These are phyloP conservation scores for Pachyramphus minor DNA, from an alignment of 2,113 vertebrate species.

Conservation along the genomic window DNA sequence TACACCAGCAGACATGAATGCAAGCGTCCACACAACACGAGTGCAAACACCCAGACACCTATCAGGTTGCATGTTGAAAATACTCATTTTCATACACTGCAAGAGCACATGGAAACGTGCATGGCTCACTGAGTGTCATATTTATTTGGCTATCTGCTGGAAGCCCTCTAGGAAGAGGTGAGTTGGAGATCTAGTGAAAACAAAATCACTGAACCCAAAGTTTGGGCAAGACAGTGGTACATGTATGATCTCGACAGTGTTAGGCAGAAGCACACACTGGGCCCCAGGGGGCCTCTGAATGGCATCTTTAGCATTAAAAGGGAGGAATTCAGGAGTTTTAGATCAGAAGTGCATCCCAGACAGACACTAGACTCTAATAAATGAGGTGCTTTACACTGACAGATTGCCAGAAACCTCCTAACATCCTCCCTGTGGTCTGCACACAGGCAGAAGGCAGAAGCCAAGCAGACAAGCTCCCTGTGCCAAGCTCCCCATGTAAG, in stretches of 20 bases:
- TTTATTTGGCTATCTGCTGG: background rate
- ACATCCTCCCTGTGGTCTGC: background rate
- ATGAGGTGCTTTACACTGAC: slow-evolving; percentile 11
- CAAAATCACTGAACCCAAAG: background rate
- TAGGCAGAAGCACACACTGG: background rate
- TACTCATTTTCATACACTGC: background rate
- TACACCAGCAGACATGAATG: background rate
- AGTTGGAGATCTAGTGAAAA: background rate
- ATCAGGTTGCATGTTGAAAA: background rate
- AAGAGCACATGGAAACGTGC: background rate
- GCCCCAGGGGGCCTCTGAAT: slow-evolving; percentile 29
- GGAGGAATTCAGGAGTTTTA: slow-evolving; percentile 10
- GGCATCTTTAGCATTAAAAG: background rate
- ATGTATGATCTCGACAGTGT: background rate
- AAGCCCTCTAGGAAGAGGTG: background rate
- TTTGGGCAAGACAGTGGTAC: background rate
- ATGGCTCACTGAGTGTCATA: background rate
- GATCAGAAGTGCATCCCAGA: background rate
- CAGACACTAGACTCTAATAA: slow-evolving; percentile 15
- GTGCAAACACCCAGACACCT: background rate
- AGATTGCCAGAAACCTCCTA: slow-evolving; percentile 34
- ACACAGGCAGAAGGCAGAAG: background rate
- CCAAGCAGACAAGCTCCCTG: background rate
- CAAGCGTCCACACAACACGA: background rate
- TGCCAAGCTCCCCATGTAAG: background rate